Evolutionary conservation across 1,140 invertebrate genomes (phyloP).

Genomic region (Brachystomella parvula): DNA sequence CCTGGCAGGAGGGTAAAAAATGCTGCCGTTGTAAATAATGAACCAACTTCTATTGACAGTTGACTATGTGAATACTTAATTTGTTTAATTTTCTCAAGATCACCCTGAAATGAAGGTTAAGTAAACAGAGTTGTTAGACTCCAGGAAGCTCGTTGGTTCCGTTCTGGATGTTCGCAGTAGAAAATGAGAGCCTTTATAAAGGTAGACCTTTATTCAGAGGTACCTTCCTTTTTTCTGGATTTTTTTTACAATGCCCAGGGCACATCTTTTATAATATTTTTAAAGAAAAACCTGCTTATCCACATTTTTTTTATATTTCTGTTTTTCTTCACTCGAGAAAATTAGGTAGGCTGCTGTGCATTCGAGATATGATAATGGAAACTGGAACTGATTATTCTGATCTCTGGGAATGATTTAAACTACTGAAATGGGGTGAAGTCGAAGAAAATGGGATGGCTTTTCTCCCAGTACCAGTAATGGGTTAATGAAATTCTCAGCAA

Average conservation of each 20-base stretch:
- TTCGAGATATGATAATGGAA: no score
- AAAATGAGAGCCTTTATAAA: background rate
- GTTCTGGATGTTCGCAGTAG: background rate
- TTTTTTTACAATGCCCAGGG: no score
- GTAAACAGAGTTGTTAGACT: background rate
- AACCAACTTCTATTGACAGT: constrained; percentile 2
- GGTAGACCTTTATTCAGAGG: background rate
- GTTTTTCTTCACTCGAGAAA: no score
- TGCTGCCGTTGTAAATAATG: background rate
- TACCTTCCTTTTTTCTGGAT: no score
- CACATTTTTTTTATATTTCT: background rate
- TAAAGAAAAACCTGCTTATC: background rate
- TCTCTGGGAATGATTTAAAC: no score
- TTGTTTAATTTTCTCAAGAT: background rate
- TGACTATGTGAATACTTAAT: background rate
- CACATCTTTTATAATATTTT: background rate
- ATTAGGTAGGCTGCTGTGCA: no score
- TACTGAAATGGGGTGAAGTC: no score
- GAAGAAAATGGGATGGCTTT: no score
- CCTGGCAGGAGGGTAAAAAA: no score
- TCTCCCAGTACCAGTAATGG: no score
- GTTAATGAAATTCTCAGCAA: background rate
- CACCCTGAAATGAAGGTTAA: background rate
- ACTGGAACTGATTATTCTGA: no score
- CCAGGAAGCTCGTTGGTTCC: background rate